phyloP scores from a whole-genome alignment of 2,113 vertebrate genomes.

The Rhegmatorhina hoffmannsi region DNA sequence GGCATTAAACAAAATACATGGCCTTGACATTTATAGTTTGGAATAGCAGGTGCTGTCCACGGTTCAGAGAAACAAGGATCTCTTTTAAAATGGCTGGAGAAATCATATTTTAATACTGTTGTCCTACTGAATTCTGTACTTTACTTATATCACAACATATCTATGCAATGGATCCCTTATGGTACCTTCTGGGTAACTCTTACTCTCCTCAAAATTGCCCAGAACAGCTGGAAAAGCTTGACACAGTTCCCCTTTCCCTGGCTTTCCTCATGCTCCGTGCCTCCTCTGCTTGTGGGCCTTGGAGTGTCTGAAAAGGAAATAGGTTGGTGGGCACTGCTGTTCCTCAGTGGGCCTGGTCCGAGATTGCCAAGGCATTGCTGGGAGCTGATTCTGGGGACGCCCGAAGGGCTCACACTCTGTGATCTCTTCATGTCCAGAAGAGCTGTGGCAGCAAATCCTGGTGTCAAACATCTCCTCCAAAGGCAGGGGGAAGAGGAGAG shows the following conservation, averaged over 20 bases:
- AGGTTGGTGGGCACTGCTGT: neutral
- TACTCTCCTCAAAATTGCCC: neutral
- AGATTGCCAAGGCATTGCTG: neutral
- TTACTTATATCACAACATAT: neutral
- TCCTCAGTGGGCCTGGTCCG: neutral
- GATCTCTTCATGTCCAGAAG: neutral
- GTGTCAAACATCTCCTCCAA: neutral
- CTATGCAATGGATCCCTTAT: neutral
- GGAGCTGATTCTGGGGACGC: neutral
- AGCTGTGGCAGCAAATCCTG: neutral
- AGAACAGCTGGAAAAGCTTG: neutral
- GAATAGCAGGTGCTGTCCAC: neutral
- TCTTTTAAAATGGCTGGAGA: neutral
- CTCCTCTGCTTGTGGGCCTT: neutral
- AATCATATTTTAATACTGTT: neutral
- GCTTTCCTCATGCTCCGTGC: fast-evolving
- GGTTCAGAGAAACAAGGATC: neutral
- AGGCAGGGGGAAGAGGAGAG: neutral
- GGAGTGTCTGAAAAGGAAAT: neutral
- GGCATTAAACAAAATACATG: neutral
- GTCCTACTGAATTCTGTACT: neutral
- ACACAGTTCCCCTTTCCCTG: neutral
- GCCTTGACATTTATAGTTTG: neutral
- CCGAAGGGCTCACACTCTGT: neutral
- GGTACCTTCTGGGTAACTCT: neutral